A percentile compares a stretch with the other conserved stretches of the same genome.
These are phyloP conservation scores for Silurus asotus DNA, from an alignment of 2,113 vertebrate species.

Conservation along the genomic window DNA sequence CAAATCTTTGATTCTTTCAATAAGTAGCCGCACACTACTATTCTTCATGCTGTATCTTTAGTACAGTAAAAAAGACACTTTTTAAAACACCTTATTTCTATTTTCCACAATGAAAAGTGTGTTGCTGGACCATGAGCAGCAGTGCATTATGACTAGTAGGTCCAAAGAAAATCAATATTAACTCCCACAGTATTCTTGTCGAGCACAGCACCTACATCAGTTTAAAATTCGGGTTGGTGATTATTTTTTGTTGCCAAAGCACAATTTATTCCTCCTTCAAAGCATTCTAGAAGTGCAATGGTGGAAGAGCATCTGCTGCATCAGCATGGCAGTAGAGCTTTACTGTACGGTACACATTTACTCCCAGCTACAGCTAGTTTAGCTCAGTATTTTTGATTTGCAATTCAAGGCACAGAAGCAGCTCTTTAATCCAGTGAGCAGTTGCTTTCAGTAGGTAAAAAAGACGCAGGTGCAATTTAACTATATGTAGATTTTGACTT, in stretches of 20 bases:
- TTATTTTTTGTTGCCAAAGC: constrained; percentile 8
- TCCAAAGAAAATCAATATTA: background rate
- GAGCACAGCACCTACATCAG: constrained; percentile 1
- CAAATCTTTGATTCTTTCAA: constrained; percentile 20
- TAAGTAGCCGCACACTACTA: background rate
- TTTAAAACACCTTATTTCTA: background rate
- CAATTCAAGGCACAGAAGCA: background rate
- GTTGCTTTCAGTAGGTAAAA: background rate
- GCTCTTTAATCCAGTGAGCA: background rate
- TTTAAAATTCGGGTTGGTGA: background rate
- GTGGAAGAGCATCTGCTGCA: constrained; percentile 27
- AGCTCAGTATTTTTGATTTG: background rate
- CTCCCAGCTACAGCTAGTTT: background rate
- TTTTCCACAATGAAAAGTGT: background rate
- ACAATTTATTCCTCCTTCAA: background rate
- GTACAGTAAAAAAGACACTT: background rate
- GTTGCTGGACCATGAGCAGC: background rate
- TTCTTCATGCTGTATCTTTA: background rate
- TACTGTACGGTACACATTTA: constrained; percentile 2
- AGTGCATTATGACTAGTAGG: background rate
- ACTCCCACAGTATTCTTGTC: constrained; percentile 5
- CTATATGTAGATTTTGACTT: background rate
- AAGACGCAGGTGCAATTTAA: background rate
- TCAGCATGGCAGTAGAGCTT: constrained; percentile 30
- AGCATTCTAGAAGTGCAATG: constrained; percentile 6